These are phyloP conservation scores for Drosophila demipolita DNA, from an alignment of 2,888 invertebrate species.

Conservation along the genomic window DNA sequence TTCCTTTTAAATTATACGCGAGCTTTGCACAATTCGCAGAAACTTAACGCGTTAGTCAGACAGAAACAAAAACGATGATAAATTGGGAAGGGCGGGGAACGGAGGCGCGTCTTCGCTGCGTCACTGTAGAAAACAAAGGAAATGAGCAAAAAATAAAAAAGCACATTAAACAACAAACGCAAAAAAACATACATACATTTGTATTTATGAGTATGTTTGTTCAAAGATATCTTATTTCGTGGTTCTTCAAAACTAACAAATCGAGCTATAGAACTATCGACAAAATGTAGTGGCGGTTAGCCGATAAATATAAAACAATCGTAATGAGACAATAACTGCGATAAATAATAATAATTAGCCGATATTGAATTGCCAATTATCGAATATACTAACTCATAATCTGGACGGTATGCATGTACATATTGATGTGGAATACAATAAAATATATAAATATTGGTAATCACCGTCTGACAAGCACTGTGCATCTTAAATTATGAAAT, in stretches of 20 bases:
- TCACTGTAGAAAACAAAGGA: conserved; percentile 22
- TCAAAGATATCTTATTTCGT: conserved; percentile 43
- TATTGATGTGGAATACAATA: background rate
- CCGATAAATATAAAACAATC: conserved; percentile 31
- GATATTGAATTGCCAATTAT: conserved; percentile 24
- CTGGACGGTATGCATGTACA: background rate
- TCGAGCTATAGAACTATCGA: conserved; percentile 34
- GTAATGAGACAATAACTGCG: conserved; percentile 3
- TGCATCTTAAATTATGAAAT: background rate
- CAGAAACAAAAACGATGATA: conserved; percentile 28
- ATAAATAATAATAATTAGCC: conserved; percentile 14
- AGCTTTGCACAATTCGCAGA: conserved; percentile 10
- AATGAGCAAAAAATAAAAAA: conserved; percentile 3
- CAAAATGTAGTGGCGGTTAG: conserved; percentile 30
- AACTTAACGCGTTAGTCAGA: conserved; percentile 33
- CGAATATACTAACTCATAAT: conserved; percentile 8
- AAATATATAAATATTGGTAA: background rate
- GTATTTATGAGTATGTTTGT: conserved; percentile 23
- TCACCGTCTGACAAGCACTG: background rate
- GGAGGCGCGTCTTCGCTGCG: conserved; percentile 23
- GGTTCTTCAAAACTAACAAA: conserved; percentile 50
- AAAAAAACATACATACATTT: conserved; percentile 29
- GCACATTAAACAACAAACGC: conserved; percentile 11
- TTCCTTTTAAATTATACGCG: conserved; percentile 16
- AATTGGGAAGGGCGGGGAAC: conserved; percentile 3